A percentile compares a stretch with the other conserved stretches of the same genome.
phyloP scores from a whole-genome alignment of 2,888 invertebrate genomes.

The Phaedon cochleariae region DNA sequence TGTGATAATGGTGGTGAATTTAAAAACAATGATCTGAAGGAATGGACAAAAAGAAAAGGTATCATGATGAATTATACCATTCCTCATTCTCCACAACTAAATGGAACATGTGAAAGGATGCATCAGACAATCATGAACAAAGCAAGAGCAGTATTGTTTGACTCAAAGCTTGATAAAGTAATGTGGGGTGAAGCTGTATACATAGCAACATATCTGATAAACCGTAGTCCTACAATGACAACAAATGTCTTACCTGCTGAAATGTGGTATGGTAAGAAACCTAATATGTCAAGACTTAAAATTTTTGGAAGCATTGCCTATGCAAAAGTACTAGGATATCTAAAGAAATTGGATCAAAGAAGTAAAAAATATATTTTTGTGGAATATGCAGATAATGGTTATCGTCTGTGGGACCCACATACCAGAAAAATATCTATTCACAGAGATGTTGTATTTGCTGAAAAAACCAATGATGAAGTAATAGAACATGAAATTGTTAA shows the following conservation, averaged over 20 bases:
- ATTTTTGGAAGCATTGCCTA: neutral
- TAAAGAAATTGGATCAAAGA: neutral
- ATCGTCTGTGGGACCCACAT: neutral
- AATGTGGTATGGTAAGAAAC: neutral
- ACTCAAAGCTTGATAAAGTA: neutral
- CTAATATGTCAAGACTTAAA: neutral
- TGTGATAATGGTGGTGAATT: neutral
- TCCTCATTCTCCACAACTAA: neutral
- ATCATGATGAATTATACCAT: too few species aligned
- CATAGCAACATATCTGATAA: neutral
- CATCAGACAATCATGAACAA: neutral
- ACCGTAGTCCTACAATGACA: neutral
- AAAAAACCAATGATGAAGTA: too few species aligned
- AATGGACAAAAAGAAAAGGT: too few species aligned
- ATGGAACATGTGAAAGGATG: neutral
- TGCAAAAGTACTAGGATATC: neutral
- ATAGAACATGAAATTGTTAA: too few species aligned
- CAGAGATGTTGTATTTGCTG: too few species aligned
- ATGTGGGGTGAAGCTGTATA: neutral
- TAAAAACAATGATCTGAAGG: neutral
- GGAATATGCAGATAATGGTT: too few species aligned
- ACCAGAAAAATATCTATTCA: too few species aligned
- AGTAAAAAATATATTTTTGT: neutral
- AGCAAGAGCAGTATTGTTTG: neutral
- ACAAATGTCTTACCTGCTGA: neutral